phyloP scores from a whole-genome alignment of 2,113 vertebrate genomes.

The Notothenia coriiceps region DNA sequence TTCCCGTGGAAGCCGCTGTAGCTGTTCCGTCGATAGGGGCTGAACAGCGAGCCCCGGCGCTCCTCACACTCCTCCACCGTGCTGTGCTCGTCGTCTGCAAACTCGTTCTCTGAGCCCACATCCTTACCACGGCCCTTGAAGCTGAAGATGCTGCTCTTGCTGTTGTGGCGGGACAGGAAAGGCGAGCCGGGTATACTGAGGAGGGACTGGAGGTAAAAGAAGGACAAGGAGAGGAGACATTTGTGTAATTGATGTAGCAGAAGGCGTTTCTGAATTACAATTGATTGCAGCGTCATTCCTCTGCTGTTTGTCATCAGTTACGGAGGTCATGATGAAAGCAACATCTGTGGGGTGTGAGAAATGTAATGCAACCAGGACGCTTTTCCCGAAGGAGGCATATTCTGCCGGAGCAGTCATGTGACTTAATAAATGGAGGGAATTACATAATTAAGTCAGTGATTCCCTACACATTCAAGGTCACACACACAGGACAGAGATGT shows the following conservation, averaged over 20 bases:
- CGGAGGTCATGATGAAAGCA: constrained; percentile 52
- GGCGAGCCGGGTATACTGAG: constrained; percentile 98
- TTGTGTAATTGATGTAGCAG: constrained; percentile 9
- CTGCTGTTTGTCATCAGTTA: constrained; percentile 42
- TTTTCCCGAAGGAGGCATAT: constrained; percentile 29
- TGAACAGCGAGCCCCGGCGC: constrained; percentile 95
- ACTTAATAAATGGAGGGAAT: constrained; percentile 53
- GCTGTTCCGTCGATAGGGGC: constrained; percentile 93
- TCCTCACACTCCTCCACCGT: constrained; percentile 97
- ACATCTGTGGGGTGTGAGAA: constrained; percentile 41
- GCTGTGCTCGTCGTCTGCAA: constrained; percentile 97
- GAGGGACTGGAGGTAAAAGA: constrained; percentile 87
- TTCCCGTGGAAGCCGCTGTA: constrained; percentile 96
- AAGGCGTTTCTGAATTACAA: constrained; percentile 28
- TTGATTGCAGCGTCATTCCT: constrained; percentile 39
- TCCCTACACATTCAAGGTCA: constrained; percentile 56
- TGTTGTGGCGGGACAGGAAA: constrained; percentile 98
- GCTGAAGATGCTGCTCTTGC: constrained; percentile 99
- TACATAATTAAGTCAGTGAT: constrained; percentile 62
- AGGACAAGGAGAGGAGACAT: constrained; percentile 20
- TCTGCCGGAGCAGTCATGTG: constrained; percentile 37
- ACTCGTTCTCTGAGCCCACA: constrained; percentile 94
- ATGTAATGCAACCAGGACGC: constrained; percentile 2
- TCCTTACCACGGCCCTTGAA: constrained; percentile 92
- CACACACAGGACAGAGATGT: constrained; percentile 32